Percentiles rank a stretch among this genome's conserved stretches.
Evolutionary conservation across 2,888 invertebrate genomes (phyloP).

Genomic region (Archips xylosteana): DNA sequence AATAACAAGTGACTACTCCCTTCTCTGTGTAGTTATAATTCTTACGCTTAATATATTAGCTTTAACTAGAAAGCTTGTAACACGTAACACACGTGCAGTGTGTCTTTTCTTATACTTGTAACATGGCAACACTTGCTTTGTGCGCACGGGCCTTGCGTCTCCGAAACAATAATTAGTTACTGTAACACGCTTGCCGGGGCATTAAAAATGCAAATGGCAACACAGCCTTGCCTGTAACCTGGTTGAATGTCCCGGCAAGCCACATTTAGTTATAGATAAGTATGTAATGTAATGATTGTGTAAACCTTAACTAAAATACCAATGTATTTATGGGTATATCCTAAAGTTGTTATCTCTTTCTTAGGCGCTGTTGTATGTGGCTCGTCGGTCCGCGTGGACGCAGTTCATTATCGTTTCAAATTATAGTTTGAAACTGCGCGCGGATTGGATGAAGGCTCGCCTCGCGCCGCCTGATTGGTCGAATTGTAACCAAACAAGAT

Average conservation of each 20-base stretch:
- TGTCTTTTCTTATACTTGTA: slow-evolving; percentile 55
- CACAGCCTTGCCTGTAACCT: slow-evolving; percentile 19
- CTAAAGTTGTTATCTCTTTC: slow-evolving; percentile 84
- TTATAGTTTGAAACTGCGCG: slow-evolving; percentile 2
- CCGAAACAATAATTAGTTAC: slow-evolving; percentile 73
- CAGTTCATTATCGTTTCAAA: slow-evolving; percentile 18
- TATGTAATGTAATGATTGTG: slow-evolving; percentile 64
- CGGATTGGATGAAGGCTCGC: slow-evolving; percentile 1
- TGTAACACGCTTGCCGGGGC: slow-evolving; percentile 67
- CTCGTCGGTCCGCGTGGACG: slow-evolving; percentile 66
- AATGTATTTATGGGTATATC: slow-evolving; percentile 79
- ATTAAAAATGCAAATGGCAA: slow-evolving; percentile 47
- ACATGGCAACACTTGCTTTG: slow-evolving; percentile 56
- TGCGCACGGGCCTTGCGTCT: slow-evolving; percentile 59
- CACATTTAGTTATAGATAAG: slow-evolving; percentile 60
- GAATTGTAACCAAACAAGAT: neutral
- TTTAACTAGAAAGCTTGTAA: slow-evolving; percentile 36
- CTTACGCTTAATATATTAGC: slow-evolving; percentile 38
- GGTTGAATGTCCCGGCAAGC: slow-evolving; percentile 65
- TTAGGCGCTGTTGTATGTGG: slow-evolving; percentile 83
- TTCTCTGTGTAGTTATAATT: slow-evolving; percentile 20
- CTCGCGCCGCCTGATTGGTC: slow-evolving; percentile 7
- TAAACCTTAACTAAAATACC: slow-evolving; percentile 64
- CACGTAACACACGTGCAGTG: neutral
- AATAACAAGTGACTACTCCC: neutral